phyloP scores from a whole-genome alignment of 1,140 invertebrate genomes.

The Drosophila sulfurigaster region DNA sequence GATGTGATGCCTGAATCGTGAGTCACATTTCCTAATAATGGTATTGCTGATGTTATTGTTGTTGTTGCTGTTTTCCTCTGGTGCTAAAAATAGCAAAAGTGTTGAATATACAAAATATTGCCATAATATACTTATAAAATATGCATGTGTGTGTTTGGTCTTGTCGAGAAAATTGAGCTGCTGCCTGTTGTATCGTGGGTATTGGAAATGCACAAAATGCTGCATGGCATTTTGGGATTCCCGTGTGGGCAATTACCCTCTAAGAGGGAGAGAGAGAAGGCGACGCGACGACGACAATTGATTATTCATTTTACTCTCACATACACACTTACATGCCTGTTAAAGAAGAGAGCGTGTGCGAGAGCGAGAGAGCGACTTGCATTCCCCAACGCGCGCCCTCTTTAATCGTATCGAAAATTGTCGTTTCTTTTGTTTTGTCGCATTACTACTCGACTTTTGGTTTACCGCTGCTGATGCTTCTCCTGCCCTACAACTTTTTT shows the following conservation, averaged over 20 bases:
- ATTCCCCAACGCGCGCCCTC: slow-evolving; percentile 25
- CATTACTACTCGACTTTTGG: slow-evolving; percentile 37
- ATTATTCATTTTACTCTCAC: slow-evolving; percentile 71
- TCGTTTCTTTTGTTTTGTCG: slow-evolving; percentile 28
- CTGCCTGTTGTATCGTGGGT: slow-evolving; percentile 8
- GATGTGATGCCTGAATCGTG: slow-evolving; percentile 29
- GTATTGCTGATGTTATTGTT: slow-evolving; percentile 21
- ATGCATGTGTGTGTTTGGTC: slow-evolving; percentile 26
- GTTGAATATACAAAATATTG: slow-evolving; percentile 68
- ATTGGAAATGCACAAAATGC: slow-evolving; percentile 42
- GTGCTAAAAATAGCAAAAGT: slow-evolving; percentile 65
- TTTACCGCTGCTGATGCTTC: slow-evolving; percentile 6
- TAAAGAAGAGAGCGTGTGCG: neutral
- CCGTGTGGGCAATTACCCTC: slow-evolving; percentile 72
- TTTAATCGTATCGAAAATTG: slow-evolving; percentile 25
- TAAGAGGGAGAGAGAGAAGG: slow-evolving; percentile 12
- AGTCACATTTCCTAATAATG: slow-evolving; percentile 45
- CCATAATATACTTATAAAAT: slow-evolving; percentile 49
- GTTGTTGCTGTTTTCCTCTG: slow-evolving; percentile 15
- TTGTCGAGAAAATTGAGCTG: slow-evolving; percentile 28
- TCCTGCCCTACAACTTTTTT: slow-evolving; percentile 15
- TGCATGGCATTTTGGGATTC: slow-evolving; percentile 72
- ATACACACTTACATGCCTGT: slow-evolving; percentile 4
- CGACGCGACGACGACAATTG: slow-evolving; percentile 61
- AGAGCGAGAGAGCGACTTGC: slow-evolving; percentile 14